Evolutionary conservation across 1,140 invertebrate species (phyloP), one percentile per base, ranked within the genome.

Genomic region (Glossosoma conforme): DNA sequence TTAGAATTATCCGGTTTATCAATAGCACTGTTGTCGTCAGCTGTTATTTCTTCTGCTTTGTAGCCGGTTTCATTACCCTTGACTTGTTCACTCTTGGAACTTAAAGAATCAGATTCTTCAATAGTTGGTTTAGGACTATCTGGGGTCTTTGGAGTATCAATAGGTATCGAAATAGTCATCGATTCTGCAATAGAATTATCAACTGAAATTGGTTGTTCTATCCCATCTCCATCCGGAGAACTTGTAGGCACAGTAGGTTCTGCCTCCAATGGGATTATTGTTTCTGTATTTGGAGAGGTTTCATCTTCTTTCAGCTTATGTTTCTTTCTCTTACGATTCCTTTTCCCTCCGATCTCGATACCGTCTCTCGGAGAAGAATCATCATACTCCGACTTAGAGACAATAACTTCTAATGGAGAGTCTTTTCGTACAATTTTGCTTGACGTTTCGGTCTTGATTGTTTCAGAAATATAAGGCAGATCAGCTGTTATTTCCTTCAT

Each of bases 181-280:
- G 81, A 82, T 58, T 83, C 80, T n/a, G 69, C 75, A 32, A 84
- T 65, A 48, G 76, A 77, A 41, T 79, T 76, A 19, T 68, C 65
- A n/a, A 72, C 38, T 2, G 77, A 78, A 52, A 53, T 60, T 38
- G 62, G 9, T 54, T 65, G 55, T 33, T 57, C 44, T 33, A 54
- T 60, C 42, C 50, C n/a, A 61, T 69, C 57, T 45, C 45, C 46
- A 43, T 58, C 59, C 50, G 56, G 59, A 60, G 59, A 60, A 46
- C 25, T 62, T 45, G 52, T 21, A 44, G 47, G 22, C 41, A 50
- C 10, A 49, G 22, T 15, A 45, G 44, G 28, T 49, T 56, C 50
- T 47, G 36, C 38, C 51, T 56, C 45, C 42, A 37, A 9, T 56
- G 53, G 50, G 51, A 51, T 41, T 40, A 14, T 32, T 25, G 52